phyloP scores from a whole-genome alignment of 2,888 invertebrate species.

The Apodemia duryi region DNA sequence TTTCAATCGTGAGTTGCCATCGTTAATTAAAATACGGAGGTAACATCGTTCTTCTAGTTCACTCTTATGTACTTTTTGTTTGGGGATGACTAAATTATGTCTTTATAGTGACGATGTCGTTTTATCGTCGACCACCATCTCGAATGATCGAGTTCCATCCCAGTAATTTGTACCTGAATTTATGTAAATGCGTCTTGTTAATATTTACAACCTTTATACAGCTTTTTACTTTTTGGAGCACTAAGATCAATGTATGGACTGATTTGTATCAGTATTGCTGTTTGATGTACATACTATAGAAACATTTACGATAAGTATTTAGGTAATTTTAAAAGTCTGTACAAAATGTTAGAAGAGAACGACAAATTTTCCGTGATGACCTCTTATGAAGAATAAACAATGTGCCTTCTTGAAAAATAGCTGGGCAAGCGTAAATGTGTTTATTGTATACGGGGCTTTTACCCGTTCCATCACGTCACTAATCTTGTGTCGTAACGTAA shows the following conservation, averaged over 20 bases:
- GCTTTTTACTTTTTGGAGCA: slow-evolving; percentile 8
- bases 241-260: neutral
- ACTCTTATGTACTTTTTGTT: slow-evolving; percentile 60
- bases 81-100: slow-evolving; percentile 71
- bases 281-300: neutral
- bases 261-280: neutral
- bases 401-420: neutral
- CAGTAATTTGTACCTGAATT: slow-evolving; percentile 71
- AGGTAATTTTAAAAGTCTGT: neutral
- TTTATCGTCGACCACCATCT: slow-evolving; percentile 68
- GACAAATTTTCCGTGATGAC: too few relatives aligned
- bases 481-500: too few relatives aligned
- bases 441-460: too few relatives aligned
- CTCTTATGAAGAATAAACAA: neutral
- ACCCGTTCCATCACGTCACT: too few relatives aligned
- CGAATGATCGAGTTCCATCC: slow-evolving; percentile 58
- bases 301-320: neutral
- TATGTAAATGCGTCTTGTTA: slow-evolving; percentile 40
- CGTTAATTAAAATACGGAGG: slow-evolving; percentile 67
- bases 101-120: slow-evolving; percentile 65
- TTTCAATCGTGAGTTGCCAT: slow-evolving; percentile 56
- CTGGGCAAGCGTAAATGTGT: too few relatives aligned
- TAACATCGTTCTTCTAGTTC: slow-evolving; percentile 69
- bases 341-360: too few relatives aligned
- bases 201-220: slow-evolving; percentile 32